Percentiles rank a stretch among this genome's conserved stretches.
Evolutionary conservation across 2,113 vertebrate genomes (phyloP).

Genomic region (Myrmophylax atrothorax): DNA sequence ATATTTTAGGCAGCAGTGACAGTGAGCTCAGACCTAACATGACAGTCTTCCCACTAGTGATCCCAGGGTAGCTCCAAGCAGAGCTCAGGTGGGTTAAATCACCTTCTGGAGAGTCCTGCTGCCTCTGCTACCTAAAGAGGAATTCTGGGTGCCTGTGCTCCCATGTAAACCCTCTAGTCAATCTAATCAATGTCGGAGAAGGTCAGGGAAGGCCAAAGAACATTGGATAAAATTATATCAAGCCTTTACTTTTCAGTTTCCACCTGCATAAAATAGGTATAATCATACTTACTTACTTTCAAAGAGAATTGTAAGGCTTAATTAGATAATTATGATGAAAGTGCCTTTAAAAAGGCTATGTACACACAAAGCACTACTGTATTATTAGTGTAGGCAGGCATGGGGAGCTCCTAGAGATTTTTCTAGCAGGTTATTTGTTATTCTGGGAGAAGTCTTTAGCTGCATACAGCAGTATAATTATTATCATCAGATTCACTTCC

Average conservation of each 20-base stretch:
- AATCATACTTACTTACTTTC: slow-evolving; percentile 44
- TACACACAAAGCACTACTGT: slow-evolving; percentile 57
- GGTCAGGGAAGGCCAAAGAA: background rate
- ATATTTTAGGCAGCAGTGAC: background rate
- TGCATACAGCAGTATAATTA: slow-evolving; percentile 67
- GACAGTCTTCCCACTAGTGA: background rate
- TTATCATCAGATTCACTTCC: slow-evolving; percentile 67
- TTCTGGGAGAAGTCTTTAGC: slow-evolving; percentile 43
- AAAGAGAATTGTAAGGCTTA: slow-evolving; percentile 49
- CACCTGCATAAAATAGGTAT: slow-evolving; percentile 24
- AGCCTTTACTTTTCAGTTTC: slow-evolving; percentile 41
- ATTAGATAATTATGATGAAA: slow-evolving; percentile 68
- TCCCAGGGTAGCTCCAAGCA: background rate
- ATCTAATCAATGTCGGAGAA: background rate
- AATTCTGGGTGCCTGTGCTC: background rate
- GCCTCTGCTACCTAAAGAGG: background rate
- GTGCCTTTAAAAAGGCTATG: slow-evolving; percentile 49
- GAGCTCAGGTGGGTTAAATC: background rate
- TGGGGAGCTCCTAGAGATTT: slow-evolving; percentile 52
- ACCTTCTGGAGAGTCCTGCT: background rate
- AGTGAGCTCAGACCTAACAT: background rate
- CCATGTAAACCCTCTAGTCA: background rate
- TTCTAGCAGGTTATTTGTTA: slow-evolving; percentile 64
- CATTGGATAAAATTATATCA: background rate
- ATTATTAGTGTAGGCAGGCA: slow-evolving; percentile 67